These are phyloP conservation scores for Psophia crepitans DNA, from an alignment of 2,113 vertebrate genomes.

Conservation along the genomic window DNA sequence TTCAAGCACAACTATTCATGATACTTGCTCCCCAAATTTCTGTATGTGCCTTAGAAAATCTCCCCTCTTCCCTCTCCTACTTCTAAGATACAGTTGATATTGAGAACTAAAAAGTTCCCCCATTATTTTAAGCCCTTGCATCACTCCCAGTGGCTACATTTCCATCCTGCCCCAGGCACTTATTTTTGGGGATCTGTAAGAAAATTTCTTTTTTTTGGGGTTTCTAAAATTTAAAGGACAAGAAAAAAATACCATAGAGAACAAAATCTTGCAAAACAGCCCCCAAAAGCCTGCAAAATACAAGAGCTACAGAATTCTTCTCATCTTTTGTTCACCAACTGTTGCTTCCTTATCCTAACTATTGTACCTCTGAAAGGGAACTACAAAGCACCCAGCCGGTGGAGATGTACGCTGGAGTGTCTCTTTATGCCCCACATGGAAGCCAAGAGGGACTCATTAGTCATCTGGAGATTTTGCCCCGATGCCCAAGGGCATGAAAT, in stretches of 20 bases:
- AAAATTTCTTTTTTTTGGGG: background rate
- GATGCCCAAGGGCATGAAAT: slow-evolving; percentile 53
- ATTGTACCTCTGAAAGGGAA: background rate
- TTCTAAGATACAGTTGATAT: background rate
- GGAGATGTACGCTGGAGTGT: slow-evolving; percentile 2
- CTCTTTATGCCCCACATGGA: background rate
- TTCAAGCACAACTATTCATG: background rate
- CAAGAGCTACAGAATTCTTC: background rate
- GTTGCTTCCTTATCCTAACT: slow-evolving; percentile 4
- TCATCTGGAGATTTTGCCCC: slow-evolving; percentile 58
- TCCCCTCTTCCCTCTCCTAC: background rate
- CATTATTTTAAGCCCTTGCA: background rate
- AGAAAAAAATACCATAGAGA: background rate
- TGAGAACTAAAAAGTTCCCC: background rate
- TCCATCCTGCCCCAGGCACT: background rate
- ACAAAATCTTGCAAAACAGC: background rate
- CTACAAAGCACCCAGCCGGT: background rate
- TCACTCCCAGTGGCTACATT: background rate
- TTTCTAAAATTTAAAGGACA: background rate
- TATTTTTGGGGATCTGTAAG: background rate
- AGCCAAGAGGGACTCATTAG: slow-evolving; percentile 43
- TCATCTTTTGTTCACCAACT: slow-evolving; percentile 14
- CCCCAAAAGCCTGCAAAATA: background rate
- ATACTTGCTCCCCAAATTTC: background rate
- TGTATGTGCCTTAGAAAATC: background rate